phyloP scores from a whole-genome alignment of 1,140 invertebrate genomes.

The Planococcus citri region DNA sequence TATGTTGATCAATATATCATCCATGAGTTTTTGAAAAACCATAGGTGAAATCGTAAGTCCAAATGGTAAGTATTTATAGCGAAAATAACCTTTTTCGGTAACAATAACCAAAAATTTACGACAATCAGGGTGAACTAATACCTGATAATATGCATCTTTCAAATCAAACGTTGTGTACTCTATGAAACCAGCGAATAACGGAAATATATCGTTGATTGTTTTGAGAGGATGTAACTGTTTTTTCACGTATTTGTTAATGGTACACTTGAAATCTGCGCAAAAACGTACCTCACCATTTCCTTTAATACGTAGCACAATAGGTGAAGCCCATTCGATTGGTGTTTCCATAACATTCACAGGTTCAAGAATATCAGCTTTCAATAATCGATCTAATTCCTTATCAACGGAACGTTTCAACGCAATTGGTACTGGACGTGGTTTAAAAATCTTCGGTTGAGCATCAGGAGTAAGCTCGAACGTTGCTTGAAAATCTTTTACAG shows the following conservation, averaged over 20 bases:
- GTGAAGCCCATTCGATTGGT: conserved; percentile 38
- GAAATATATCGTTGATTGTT: conserved; percentile 36
- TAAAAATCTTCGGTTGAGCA: conserved; percentile 30
- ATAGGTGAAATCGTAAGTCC: conserved; percentile 33
- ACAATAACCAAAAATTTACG: conserved; percentile 38
- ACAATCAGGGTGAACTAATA: conserved; percentile 34
- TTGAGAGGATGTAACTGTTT: conserved; percentile 35
- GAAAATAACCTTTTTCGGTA: conserved; percentile 30
- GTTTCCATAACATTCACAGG: conserved; percentile 27
- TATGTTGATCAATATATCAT: no score
- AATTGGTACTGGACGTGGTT: conserved; percentile 34
- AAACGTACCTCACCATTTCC: conserved; percentile 35
- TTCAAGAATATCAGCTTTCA: conserved; percentile 31
- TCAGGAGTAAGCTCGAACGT: neutral
- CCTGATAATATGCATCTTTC: conserved; percentile 40
- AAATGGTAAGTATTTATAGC: conserved; percentile 33
- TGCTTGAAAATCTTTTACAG: neutral
- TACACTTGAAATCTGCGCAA: conserved; percentile 39
- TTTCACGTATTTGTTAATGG: conserved; percentile 31
- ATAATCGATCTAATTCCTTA: conserved; percentile 32
- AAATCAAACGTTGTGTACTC: conserved; percentile 39
- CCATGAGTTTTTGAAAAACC: conserved; percentile 35
- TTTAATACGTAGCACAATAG: conserved; percentile 38
- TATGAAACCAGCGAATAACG: conserved; percentile 32
- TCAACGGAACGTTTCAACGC: conserved; percentile 34